Evolutionary conservation across 1,140 invertebrate species (phyloP).

Genomic region (Subanguina moxae): DNA sequence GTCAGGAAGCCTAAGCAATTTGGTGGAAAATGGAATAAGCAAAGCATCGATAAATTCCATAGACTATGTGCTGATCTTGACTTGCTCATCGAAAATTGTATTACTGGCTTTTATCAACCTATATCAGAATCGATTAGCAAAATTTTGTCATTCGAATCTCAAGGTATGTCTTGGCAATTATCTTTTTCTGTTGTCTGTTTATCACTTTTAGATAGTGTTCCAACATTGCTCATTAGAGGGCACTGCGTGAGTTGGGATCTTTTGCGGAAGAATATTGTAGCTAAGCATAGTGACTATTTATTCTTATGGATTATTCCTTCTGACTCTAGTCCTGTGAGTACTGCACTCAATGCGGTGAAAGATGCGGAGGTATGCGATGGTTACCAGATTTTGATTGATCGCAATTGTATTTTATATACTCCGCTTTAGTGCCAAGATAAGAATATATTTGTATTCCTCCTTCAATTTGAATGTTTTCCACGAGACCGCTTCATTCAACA

Average conservation of each 20-base stretch:
- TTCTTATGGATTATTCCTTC: not conserved
- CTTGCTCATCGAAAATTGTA: no score
- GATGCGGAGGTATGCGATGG: not conserved
- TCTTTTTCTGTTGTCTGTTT: no score
- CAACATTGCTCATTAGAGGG: slow-evolving; percentile 17
- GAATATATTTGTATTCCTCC: not conserved
- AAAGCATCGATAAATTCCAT: no score
- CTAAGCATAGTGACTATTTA: not conserved
- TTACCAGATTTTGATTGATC: no score
- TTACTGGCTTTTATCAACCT: not conserved
- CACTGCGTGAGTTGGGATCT: slow-evolving; percentile 19
- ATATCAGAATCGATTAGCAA: not conserved
- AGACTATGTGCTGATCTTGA: no score
- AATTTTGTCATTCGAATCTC: not conserved
- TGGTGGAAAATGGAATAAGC: no score
- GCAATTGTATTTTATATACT: no score
- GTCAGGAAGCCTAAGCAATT: no score
- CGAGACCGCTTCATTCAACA: not conserved
- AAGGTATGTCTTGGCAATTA: not conserved
- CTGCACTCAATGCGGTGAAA: not conserved
- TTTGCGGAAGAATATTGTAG: not conserved
- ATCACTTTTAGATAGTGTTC: slow-evolving; percentile 12
- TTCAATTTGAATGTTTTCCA: slow-evolving; percentile 4
- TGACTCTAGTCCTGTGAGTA: not conserved
- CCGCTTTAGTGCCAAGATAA: not conserved